Base-by-base conservation (phyloP, 2,113 vertebrate species). In the Semnornis frantzii region DNA sequence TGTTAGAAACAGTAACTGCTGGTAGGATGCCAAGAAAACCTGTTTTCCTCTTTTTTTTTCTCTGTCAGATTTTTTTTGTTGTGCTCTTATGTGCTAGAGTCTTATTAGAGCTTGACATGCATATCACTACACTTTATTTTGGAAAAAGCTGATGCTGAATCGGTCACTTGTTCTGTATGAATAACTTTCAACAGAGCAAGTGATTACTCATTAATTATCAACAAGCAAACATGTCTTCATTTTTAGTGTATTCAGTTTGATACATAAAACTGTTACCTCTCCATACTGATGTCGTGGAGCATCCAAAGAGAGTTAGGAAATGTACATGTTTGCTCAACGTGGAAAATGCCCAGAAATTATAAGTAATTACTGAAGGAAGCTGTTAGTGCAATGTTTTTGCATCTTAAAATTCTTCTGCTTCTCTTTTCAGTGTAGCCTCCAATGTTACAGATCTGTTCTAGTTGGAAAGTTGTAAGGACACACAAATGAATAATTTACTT, bases 41-140 rank as follows among this genome's bases (percentile, higher is more conserved):
- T 68, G 39, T 30, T 80, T 30, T 62, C 60, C 89, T n/a, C 6
- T 58, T 81, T 88, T 25, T 73, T 82, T 92, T 50, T 39, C 9
- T 39, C 65, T 81, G 25, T 12, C 28, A 9, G 4, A 69, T 63
- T 11, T 23, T 28, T 73, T 87, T 79, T 76, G 24, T 82, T 0
- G 0, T 73, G 10, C 15, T 54, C 21, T 9, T 39, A 3, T 0
- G 0, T 78, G 30, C 10, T 37, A 34, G 18, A 11, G 30, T 58
- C 6, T 65, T 77, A 5, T 16, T 84, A 39, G 20, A 31, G 8
- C 25, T 68, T 82, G 55, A 59, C 10, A 83, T 90, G n/a, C 4
- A 31, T 34, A 21, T 76, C 24, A 20, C 28, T 88, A 25, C 30
- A 58, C 34, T 92, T 82, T 55, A 48, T 30, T 86, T 90, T 89